phyloP scores from a whole-genome alignment of 2,797 vertebrate species.

The Sebastes oblongus region DNA sequence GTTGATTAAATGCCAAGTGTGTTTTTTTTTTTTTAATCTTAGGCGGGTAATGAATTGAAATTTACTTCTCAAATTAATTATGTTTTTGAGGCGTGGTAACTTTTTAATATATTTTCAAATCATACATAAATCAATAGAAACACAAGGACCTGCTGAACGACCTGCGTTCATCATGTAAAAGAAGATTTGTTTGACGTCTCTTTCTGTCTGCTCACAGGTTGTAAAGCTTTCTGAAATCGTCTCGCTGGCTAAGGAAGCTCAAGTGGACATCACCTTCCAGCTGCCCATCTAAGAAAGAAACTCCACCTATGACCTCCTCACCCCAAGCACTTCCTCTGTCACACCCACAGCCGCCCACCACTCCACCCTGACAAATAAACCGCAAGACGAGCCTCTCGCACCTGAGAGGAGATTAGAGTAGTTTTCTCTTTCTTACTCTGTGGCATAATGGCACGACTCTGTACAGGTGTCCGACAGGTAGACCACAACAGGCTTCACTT shows the following conservation, averaged over 20 bases:
- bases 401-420: slow-evolving; percentile 20
- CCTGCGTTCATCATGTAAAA: not conserved
- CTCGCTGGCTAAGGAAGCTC: slow-evolving; percentile 93
- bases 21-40: not conserved
- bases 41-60: not conserved
- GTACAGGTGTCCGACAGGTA: not conserved
- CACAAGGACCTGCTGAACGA: not conserved
- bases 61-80: not conserved
- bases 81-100: not conserved
- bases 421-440: slow-evolving; percentile 23
- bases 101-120: not conserved
- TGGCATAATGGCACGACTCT: slow-evolving; percentile 31
- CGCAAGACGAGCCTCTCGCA: slow-evolving; percentile 4
- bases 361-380: not conserved
- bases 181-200: not conserved
- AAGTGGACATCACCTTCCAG: slow-evolving; percentile 98
- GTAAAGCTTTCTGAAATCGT: slow-evolving; percentile 99
- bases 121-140: not conserved
- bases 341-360: not conserved
- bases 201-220: slow-evolving; percentile 80
- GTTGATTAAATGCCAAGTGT: not conserved
- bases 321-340: not conserved
- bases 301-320: not conserved
- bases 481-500: not conserved
- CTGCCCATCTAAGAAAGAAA: slow-evolving; percentile 88